Evolutionary conservation across 2,113 vertebrate genomes (phyloP), one percentile per base, ranked within the genome.

Genomic region (Hippocampus zosterae): DNA sequence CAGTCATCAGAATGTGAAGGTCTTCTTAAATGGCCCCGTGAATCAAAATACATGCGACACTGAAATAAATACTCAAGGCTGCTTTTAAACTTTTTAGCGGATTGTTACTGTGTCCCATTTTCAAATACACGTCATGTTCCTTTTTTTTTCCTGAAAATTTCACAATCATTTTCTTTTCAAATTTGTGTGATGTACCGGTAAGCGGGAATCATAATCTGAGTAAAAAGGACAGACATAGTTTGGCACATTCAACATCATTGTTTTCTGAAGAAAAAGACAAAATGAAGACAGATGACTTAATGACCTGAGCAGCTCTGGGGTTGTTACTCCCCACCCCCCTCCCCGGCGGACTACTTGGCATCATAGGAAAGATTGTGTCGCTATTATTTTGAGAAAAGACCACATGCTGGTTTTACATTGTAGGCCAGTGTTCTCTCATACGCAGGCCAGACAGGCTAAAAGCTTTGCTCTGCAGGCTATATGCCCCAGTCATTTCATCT

Each of bases 381-480:
- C 70, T 68, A 48, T 65, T 70, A 81, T 81, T 82, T 57, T 77
- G 80, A 78, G 83, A 72, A 88, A 84, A 79, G 84, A 74, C 82
- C 81, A 57, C 86, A 82, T 74, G 86, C 84, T 82, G 84, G 56
- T 82, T 72, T 61, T 69, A 81, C 79, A 85, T 53, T 81, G 71
- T 81, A 68, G 77, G 70, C 60, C 73, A 48, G 79, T 81, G 73
- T 64, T 65, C 68, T 60, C 53, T 80, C 76, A 77, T 67, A 81
- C 55, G 68, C 33, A 68, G 83, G 77, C 79, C 78, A 87, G 82
- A 83, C 82, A 79, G 73, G 86, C 86, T 88, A 84, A 89, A 88
- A 86, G 84, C 85, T 82, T 86, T 84, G 81, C 86, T 85, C 84
- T 75, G 78, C 81, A 78, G 83, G 84, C 82, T 73, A 57, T 73